Evolutionary conservation across 2,888 invertebrate species (phyloP).

Genomic region (Ophion slaviceki): DNA sequence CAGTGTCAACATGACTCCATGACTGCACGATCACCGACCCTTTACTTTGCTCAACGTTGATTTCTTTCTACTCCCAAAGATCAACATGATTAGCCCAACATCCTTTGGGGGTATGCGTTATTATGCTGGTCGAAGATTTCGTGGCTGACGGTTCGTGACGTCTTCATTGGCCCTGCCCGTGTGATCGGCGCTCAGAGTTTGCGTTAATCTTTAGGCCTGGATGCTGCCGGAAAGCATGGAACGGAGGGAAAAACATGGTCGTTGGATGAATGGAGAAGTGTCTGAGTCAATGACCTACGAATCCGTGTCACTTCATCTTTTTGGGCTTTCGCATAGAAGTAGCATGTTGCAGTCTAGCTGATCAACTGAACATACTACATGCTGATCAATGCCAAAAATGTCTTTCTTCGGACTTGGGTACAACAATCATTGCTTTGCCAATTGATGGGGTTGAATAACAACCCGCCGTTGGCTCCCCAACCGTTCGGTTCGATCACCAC

Average conservation of each 20-base stretch:
- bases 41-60: neutral
- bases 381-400: neutral
- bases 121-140: neutral
- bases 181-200: neutral
- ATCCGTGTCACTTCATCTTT: neutral
- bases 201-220: neutral
- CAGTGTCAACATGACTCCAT: neutral
- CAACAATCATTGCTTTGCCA: neutral
- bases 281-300: conserved; percentile 21
- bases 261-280: neutral
- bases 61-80: neutral
- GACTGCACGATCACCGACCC: neutral
- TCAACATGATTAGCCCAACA: neutral
- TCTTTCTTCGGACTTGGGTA: neutral
- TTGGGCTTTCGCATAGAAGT: neutral
- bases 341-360: neutral
- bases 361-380: neutral
- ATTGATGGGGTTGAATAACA: neutral
- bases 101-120: neutral
- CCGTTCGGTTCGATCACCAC: neutral
- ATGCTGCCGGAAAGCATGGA: neutral
- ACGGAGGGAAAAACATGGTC: neutral
- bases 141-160: neutral
- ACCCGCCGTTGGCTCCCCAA: neutral
- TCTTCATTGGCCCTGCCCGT: neutral